phyloP scores from a whole-genome alignment of 53 echinoderm and acorn worm genomes.

The Stichopus horrens region DNA sequence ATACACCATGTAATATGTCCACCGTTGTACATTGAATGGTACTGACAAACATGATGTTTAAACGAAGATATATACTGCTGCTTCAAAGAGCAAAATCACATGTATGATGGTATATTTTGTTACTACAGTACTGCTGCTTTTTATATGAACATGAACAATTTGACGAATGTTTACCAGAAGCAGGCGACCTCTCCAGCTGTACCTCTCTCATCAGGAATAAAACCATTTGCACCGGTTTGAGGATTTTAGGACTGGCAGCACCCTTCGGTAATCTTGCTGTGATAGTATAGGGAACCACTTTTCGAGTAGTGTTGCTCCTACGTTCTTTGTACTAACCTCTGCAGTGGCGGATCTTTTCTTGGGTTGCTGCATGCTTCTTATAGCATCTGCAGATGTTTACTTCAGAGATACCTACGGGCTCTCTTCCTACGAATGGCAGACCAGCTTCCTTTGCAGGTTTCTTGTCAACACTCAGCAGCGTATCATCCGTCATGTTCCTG shows the following conservation, averaged over 20 bases:
- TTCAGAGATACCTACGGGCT: constrained; percentile 38
- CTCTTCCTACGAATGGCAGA: constrained; percentile 43
- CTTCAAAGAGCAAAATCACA: too few relatives aligned
- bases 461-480: constrained; percentile 66
- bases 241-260: constrained; percentile 43
- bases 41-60: too few relatives aligned
- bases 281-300: background rate
- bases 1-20: too few relatives aligned
- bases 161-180: constrained; percentile 52
- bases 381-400: constrained; percentile 22
- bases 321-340: constrained; percentile 12
- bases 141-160: background rate
- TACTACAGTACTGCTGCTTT: constrained; percentile 82
- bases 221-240: constrained; percentile 19
- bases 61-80: too few relatives aligned
- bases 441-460: constrained; percentile 58
- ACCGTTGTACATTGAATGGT: too few relatives aligned
- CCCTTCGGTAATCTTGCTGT: constrained; percentile 39
- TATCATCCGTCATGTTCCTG: constrained; percentile 66
- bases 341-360: constrained; percentile 41
- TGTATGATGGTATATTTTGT: too few relatives aligned
- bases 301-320: background rate
- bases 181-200: constrained; percentile 41
- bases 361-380: constrained; percentile 45
- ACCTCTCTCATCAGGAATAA: constrained; percentile 33